phyloP scores from a whole-genome alignment of 2,888 invertebrate genomes.

The Aporophyla lueneburgensis region DNA sequence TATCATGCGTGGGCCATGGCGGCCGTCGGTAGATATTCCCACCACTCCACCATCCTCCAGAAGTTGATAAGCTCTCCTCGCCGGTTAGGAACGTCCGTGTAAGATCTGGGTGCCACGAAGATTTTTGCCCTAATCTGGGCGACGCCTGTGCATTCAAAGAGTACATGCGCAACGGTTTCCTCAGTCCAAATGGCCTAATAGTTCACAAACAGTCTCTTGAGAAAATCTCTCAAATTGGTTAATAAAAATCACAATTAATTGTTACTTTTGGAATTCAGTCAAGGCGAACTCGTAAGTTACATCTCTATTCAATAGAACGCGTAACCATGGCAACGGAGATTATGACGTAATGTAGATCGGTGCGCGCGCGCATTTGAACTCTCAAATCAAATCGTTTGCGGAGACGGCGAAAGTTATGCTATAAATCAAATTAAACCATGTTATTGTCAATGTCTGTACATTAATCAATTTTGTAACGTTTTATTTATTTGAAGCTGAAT shows the following conservation, averaged over 20 bases:
- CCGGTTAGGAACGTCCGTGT: too few species aligned
- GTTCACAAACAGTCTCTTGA: conserved; percentile 2
- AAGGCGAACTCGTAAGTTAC: conserved; percentile 34
- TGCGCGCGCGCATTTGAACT: conserved; percentile 69
- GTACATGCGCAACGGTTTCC: too few species aligned
- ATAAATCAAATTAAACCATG: conserved; percentile 83
- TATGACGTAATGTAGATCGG: conserved; percentile 66
- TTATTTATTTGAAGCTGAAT: conserved; percentile 64
- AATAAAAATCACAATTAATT: conserved; percentile 19
- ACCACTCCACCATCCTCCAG: too few species aligned
- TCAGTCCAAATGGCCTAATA: not conserved
- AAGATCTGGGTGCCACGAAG: too few species aligned
- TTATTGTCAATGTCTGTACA: conserved; percentile 78
- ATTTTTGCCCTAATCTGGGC: too few species aligned
- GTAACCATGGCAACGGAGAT: conserved; percentile 57
- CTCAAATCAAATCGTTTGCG: conserved; percentile 85
- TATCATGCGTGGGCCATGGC: too few species aligned
- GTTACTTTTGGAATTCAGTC: conserved; percentile 26
- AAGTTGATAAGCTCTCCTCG: too few species aligned
- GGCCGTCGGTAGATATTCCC: too few species aligned
- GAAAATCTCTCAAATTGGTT: conserved; percentile 36
- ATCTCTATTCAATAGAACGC: conserved; percentile 42
- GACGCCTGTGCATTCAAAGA: too few species aligned
- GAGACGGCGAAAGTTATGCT: conserved; percentile 83
- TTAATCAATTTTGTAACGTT: conserved; percentile 74